Base-by-base conservation (phyloP, 2,888 invertebrate species). In the Hirtodrosophila trivittata region DNA sequence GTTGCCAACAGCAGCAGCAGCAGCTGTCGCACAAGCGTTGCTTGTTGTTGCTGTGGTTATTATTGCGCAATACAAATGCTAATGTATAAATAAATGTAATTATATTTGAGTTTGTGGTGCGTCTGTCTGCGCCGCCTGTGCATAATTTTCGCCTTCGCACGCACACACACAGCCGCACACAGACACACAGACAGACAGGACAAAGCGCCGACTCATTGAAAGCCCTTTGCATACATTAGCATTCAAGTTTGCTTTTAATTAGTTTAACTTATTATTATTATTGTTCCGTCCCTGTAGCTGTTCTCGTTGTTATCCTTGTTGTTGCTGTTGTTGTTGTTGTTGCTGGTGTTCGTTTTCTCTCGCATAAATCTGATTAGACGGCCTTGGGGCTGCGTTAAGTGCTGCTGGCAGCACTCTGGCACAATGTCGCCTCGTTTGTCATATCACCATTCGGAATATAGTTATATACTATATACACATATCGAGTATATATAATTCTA, bases 61-160 rank as follows among this genome's bases (percentile, higher is more conserved):
- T 66, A 70, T 74, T 77, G 65, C 68, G 75, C 56, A 69, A 69
- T 74, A 74, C 68, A 74, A 85, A 68, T 68, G 76, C 81, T 76
- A 74, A 80, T 82, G 86, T 83, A 82, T 69, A 76, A 85, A 76
- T 85, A 83, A 83, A 82, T 82, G 74, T 82, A 85, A 82, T 82
- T 82, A 76, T 67, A 75, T 76, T 78, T 78, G 67, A 56, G 66
- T 62, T 83, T 70, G 70, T 43, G 46, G 47, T 55, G 55, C 32
- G 33, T 37, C 42, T 3, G 33, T 28, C 26, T 33, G 46, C 55
- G 49, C 77, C 77, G 85, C 66, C 80, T 84, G 85, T 64, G 82
- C 78, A 81, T 81, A 77, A 81, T 84, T 85, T 82, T 82, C 76
- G 58, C 68, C 57, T 55, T 66, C 62, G 62, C 64, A 21, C 18